Evolutionary conservation across 2,888 invertebrate species (phyloP).

Genomic region (Rotaria macrura): DNA sequence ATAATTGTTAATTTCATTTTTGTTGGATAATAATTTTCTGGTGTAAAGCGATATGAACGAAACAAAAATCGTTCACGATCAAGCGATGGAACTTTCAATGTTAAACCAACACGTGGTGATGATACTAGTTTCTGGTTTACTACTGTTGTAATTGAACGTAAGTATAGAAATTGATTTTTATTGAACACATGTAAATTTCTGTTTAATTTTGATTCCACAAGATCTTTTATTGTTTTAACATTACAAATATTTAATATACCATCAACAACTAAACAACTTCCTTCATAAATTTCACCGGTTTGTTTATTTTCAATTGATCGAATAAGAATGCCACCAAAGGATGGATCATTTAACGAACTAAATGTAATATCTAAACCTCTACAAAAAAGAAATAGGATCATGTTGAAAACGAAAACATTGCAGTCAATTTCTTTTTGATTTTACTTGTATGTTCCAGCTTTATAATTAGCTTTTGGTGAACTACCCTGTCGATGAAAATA

Average conservation of each 20-base stretch:
- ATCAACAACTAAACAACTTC: constrained; percentile 17
- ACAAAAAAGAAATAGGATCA: not conserved
- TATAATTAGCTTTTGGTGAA: not conserved
- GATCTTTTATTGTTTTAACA: not conserved
- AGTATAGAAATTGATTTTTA: not conserved
- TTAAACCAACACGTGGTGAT: constrained; percentile 11
- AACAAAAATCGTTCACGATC: constrained; percentile 13
- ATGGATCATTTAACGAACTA: not conserved
- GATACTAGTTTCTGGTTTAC: not conserved
- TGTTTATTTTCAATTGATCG: not conserved
- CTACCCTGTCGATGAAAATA: constrained; percentile 5
- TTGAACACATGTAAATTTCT: not conserved
- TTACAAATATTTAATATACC: not conserved
- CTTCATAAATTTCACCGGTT: not conserved
- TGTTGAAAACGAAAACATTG: too few species aligned
- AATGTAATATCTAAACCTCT: constrained; percentile 6
- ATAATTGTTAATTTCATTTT: not conserved
- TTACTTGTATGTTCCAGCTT: constrained; percentile 8
- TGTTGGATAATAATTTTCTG: not conserved
- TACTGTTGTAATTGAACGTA: not conserved
- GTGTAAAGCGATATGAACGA: constrained; percentile 14
- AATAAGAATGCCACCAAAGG: not conserved
- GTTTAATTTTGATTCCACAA: not conserved
- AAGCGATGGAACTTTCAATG: not conserved
- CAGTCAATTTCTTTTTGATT: not conserved